Base-by-base conservation (phyloP, 2,797 vertebrate species). In the Hemibagrus guttatus region DNA sequence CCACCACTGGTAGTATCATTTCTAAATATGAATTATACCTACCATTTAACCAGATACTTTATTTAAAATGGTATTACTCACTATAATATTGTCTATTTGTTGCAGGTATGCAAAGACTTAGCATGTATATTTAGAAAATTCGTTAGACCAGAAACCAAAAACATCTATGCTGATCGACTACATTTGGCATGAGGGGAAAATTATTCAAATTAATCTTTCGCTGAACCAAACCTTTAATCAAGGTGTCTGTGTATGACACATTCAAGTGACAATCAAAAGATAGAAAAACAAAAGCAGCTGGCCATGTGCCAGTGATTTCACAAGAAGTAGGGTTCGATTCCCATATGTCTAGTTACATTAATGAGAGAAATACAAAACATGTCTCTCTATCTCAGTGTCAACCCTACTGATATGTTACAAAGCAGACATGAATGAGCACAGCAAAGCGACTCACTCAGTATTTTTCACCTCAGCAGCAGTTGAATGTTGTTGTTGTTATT, bases 331-430 rank as follows among this genome's bases (percentile, higher is more conserved):
- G 58, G n/a, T 26, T 56, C 17, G 28, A 69, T 49, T 28, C 54
- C 66, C 49, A 78, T 19, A 71, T 49, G 28, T 49, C 54, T 46
- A 86, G 17, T 81, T 86, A 86, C n/a, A 74, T 86, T 74, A 64
- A 42, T 52, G 68, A 54, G 39, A 72, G 85, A 72, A 61, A 72
- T 78, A 59, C 59, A 2, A 79, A 59, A 59, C 31, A 35, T 12
- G 6, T 79, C 19, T 39, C 54, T 39, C 54, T 79, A 78, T 78
- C 11, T 31, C 75, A 23, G 5, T 35, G 54, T 35, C 9, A 58
- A 78, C 17, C 28, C 17, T 31, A 58, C 68, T 26, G 68, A 64
- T 83, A 83, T 83, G 85, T 71, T 86, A 86, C 76, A 68, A 78
- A 80, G 75, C 23, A 49, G 42, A 81, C 35, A 58, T 61, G 56